Percentiles rank a stretch among this genome's conserved stretches.
These are phyloP conservation scores for Noctua janthe DNA, from an alignment of 2,888 invertebrate genomes.

Conservation along the genomic window DNA sequence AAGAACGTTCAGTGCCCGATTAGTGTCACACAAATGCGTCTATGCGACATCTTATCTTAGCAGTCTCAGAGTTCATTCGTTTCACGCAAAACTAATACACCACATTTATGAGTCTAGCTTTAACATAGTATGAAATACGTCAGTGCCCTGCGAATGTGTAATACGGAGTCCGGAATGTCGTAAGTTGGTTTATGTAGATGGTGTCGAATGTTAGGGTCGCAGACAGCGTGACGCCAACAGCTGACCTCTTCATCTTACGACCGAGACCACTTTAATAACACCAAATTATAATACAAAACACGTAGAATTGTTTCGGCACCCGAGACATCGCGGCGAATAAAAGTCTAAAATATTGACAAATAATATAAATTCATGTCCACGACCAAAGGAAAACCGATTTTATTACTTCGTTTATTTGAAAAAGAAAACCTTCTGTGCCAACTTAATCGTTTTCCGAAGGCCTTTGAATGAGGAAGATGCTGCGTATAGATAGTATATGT, in stretches of 20 bases:
- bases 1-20: constrained; percentile 32
- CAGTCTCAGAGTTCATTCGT: constrained; percentile 33
- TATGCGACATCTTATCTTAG: constrained; percentile 40
- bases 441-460: constrained; percentile 49
- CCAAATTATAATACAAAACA: constrained; percentile 53
- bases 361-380: constrained; percentile 46
- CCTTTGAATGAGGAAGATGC: constrained; percentile 33
- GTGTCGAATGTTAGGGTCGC: constrained; percentile 70
- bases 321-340: constrained; percentile 23
- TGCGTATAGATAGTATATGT: constrained; percentile 27
- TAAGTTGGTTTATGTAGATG: constrained; percentile 70
- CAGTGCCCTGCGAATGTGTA: constrained; percentile 59
- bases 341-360: constrained; percentile 34
- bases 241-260: constrained; percentile 73
- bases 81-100: constrained; percentile 39
- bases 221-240: constrained; percentile 83
- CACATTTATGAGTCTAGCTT: constrained; percentile 51
- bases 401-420: constrained; percentile 52
- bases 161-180: constrained; percentile 65
- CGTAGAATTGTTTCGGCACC: constrained; percentile 40
- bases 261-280: constrained; percentile 74
- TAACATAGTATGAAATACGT: constrained; percentile 51
- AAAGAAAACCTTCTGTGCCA: constrained; percentile 39
- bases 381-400: constrained; percentile 24
- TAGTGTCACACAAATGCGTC: constrained; percentile 40